Evolutionary conservation across 92 coral and sea anemone species (phyloP).

Genomic region (Pocillopora meandrina): DNA sequence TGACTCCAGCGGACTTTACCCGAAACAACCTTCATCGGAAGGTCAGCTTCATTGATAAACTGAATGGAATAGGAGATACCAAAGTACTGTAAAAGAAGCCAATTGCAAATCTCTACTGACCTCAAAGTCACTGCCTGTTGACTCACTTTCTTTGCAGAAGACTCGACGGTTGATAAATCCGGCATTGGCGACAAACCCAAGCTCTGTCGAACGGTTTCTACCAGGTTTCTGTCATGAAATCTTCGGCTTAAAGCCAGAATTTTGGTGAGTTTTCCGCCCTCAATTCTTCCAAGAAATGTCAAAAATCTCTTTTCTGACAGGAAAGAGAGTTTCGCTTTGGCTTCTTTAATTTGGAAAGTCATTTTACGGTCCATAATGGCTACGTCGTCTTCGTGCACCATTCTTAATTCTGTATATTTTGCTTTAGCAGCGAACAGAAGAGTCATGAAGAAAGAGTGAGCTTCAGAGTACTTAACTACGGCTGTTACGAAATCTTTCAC

Average conservation of each 20-base stretch:
- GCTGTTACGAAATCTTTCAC: slow-evolving; percentile 32
- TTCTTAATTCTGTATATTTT: slow-evolving; percentile 17
- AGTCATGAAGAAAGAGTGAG: slow-evolving; percentile 37
- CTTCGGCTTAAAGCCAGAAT: slow-evolving; percentile 19
- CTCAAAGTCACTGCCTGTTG: slow-evolving; percentile 10
- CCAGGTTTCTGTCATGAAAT: background rate
- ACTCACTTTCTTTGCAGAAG: slow-evolving; percentile 1
- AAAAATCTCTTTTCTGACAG: slow-evolving; percentile 31
- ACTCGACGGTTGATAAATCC: slow-evolving; percentile 4
- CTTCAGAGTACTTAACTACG: slow-evolving; percentile 26
- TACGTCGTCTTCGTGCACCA: background rate
- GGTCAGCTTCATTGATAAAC: slow-evolving; percentile 31
- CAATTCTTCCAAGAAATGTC: slow-evolving; percentile 38
- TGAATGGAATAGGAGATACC: background rate
- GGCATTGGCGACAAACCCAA: slow-evolving; percentile 33
- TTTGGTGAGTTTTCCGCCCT: slow-evolving; percentile 34
- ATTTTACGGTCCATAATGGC: slow-evolving; percentile 2
- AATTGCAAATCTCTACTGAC: background rate
- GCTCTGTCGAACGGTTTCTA: slow-evolving; percentile 17
- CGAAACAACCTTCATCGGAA: slow-evolving; percentile 22
- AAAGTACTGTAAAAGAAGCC: background rate
- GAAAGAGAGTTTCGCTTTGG: slow-evolving; percentile 21
- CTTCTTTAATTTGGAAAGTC: background rate
- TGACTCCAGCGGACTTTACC: background rate
- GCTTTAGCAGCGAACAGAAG: slow-evolving; percentile 35